phyloP scores from a whole-genome alignment of 2,113 vertebrate genomes.

The Ochotona princeps region DNA sequence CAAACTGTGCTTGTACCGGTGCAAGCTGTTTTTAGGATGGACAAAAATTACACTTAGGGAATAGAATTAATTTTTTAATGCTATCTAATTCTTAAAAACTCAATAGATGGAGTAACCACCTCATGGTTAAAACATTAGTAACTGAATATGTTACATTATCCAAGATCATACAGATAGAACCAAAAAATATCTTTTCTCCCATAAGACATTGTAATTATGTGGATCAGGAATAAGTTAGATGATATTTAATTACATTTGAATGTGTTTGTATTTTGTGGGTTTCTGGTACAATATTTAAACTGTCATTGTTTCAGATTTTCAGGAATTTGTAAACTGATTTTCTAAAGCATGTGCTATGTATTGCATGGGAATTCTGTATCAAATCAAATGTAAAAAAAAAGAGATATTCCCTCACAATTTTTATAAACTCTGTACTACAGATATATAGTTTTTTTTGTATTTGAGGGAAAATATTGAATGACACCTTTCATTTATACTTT shows the following conservation, averaged over 20 bases:
- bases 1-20: no score
- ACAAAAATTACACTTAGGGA: background rate
- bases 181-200: background rate
- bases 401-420: background rate
- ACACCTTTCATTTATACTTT: slow-evolving; percentile 9
- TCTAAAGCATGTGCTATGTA: background rate
- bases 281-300: background rate
- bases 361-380: background rate
- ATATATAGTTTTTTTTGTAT: background rate
- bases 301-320: background rate
- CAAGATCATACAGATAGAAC: background rate
- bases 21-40: background rate
- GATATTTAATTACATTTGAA: background rate
- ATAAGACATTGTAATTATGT: background rate
- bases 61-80: background rate
- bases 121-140: background rate
- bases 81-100: background rate
- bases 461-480: slow-evolving; percentile 19
- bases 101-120: background rate
- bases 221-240: background rate
- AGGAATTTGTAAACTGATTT: background rate
- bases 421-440: background rate
- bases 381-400: background rate
- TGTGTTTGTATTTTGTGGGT: background rate
- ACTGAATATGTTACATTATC: background rate